These are phyloP conservation scores for Poecilia gillii DNA, from an alignment of 2,797 vertebrate genomes.

Conservation along the genomic window DNA sequence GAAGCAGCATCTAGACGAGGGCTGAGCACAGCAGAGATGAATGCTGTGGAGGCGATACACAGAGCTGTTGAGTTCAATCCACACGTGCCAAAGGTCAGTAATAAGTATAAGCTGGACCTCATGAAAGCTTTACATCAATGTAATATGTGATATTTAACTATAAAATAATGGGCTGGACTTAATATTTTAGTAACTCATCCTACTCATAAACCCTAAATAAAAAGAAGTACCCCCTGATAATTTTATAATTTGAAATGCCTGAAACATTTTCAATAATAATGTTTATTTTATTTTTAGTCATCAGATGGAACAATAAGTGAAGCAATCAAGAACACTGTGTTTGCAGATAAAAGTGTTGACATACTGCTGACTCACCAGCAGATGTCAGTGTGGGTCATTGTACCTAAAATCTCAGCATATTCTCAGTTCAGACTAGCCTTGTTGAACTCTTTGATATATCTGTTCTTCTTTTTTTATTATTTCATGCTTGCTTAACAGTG, in stretches of 20 bases:
- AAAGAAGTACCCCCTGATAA: not conserved
- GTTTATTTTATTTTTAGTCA: not conserved
- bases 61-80: conserved; percentile 99
- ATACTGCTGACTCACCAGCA: conserved; percentile 61
- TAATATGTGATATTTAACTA: not conserved
- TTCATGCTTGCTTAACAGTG: not conserved
- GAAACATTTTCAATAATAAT: not conserved
- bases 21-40: conserved; percentile 98
- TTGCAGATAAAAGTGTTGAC: not conserved
- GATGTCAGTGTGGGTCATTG: conserved; percentile 70
- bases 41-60: conserved; percentile 99
- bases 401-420: not conserved
- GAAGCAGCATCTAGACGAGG: conserved; percentile 96
- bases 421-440: not conserved
- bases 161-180: not conserved
- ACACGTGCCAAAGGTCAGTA: conserved; percentile 97
- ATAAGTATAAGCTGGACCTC: not conserved
- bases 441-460: not conserved
- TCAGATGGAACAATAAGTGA: not conserved
- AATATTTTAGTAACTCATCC: not conserved
- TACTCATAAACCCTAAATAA: not conserved
- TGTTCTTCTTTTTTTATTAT: not conserved
- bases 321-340: not conserved
- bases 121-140: not conserved
- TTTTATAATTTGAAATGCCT: not conserved